Base-by-base conservation (phyloP, 37 sponge, comb jelly and placozoan genomes). In the Cliona cf. orientalis region DNA sequence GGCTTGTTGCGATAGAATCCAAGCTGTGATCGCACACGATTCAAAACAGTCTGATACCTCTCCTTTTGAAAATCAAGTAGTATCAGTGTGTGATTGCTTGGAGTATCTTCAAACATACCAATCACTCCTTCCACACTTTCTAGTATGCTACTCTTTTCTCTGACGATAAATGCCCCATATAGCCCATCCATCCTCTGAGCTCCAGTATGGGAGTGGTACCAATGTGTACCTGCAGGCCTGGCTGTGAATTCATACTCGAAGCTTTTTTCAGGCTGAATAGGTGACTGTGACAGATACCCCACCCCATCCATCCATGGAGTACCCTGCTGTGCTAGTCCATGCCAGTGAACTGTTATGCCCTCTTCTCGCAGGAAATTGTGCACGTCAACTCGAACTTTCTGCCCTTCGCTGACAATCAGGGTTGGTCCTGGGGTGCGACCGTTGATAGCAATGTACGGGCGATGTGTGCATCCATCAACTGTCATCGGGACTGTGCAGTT, bases 191-290 rank as follows among this genome's bases (percentile, higher is more conserved):
- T 87, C 41, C 91, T 28, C 72, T 90, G 91, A 38, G 87, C 81
- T 3, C 91, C 95, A 42, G 75, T 76, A 73, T 94, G 95, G 0
- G 95, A 83, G 58, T 94, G 95, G 69, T 94, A 94, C 95, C 95
- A 94, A 65, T 83, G 84, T 31, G 95, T 94, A 0, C 95, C 95
- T 36, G 87, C 42, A 19, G 82, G 88, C 2, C 19, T 33, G 17
- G 91, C 91, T 53, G 56, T 75, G 68, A 94, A 94, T 3, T 60
- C 68, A 63, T 94, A 94, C 14, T 58, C 74, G 42, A 87, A 94
- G 19, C 49, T 41, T 46, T 69, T 61, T 1, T 45, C 77, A 6
- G 95, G 76, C 4, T 5, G 21, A 19, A 94, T 94, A 6, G 84
- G 87, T 37, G 83, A 76, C 42, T 94, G 95, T 23, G 95, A 77